Base-by-base conservation (phyloP, 2,888 invertebrate genomes). In the Andrena haemorrhoa region DNA sequence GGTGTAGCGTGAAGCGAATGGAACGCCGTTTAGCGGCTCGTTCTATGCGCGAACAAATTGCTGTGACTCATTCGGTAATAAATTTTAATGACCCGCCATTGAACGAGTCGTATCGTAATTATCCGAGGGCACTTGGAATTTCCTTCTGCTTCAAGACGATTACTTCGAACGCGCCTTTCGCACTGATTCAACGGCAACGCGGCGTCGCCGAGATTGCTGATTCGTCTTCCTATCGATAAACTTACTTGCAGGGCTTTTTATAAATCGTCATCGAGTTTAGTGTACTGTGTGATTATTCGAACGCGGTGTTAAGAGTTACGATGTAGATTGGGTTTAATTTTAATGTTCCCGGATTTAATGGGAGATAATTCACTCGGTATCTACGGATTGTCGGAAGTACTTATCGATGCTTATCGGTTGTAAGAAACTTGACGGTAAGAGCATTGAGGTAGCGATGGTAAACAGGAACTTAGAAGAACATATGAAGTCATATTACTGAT, bases 41-140 rank as follows among this genome's bases (percentile, higher is more conserved):
- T 85, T 80, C 69, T 51, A 12, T 56, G 66, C 33, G 79, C 49
- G 75, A 75, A 68, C 77, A 73, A 86, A 83, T 86, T 71, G 60
- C 73, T 20, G 72, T 79, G 75, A 75, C 75, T 75, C 73, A 83
- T 79, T 79, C 71, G 68, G 29, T 74, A 84, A 82, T 82, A 76
- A 86, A 84, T 86, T 79, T 74, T 80, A 86, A 82, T 71, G 76
- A 72, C 16, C 68, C 58, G 64, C 66, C 75, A 77, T 83, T 65
- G 81, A 70, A 70, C 75, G 29, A 35, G 58, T 72, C 71, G 79
- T 82, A 72, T 82, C 78, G 70, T 75, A 82, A 84, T 86, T 82
- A 82, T 82, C 70, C 70, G 64, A 31, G 69, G 49, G 63, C 65
- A 82, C 80, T 75, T 74, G 82, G 69, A 76, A 82, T 84, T 80